Percentiles rank a stretch among this genome's conserved stretches.
These are phyloP conservation scores for Sinosuthora webbiana DNA, from an alignment of 2,113 vertebrate species.

Conservation along the genomic window DNA sequence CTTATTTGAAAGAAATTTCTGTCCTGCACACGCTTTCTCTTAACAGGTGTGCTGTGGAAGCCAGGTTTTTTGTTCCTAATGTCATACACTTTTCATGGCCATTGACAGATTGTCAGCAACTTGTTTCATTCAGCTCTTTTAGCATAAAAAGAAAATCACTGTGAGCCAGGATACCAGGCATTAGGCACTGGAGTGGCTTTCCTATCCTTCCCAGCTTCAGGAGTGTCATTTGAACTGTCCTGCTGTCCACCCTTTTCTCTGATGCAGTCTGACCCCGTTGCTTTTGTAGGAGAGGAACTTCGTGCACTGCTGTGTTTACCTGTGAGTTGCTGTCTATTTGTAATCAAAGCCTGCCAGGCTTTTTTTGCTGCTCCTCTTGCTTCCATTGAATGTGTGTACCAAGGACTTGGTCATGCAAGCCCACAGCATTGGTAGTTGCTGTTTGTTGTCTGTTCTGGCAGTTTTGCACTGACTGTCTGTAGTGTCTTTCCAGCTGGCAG, in stretches of 20 bases:
- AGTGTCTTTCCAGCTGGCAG: neutral
- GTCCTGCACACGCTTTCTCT: neutral
- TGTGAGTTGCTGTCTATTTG: neutral
- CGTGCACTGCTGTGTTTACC: neutral
- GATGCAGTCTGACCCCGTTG: neutral
- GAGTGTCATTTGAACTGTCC: fast-evolving
- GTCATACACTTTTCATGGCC: neutral
- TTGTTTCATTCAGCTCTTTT: neutral
- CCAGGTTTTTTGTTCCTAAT: neutral
- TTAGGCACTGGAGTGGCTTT: neutral
- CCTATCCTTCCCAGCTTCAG: neutral
- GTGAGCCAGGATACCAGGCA: neutral
- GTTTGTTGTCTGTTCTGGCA: neutral
- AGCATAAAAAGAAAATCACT: neutral
- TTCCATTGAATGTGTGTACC: neutral
- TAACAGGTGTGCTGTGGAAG: neutral
- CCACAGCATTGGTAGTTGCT: neutral
- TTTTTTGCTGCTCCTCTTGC: neutral
- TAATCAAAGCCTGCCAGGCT: neutral
- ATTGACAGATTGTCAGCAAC: neutral
- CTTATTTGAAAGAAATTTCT: neutral
- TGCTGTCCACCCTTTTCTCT: fast-evolving
- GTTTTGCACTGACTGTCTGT: neutral
- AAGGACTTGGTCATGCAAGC: neutral
- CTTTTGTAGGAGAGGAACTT: neutral